Evolutionary conservation across 2,888 invertebrate species (phyloP).

Genomic region (Schrankia costaestrigalis): DNA sequence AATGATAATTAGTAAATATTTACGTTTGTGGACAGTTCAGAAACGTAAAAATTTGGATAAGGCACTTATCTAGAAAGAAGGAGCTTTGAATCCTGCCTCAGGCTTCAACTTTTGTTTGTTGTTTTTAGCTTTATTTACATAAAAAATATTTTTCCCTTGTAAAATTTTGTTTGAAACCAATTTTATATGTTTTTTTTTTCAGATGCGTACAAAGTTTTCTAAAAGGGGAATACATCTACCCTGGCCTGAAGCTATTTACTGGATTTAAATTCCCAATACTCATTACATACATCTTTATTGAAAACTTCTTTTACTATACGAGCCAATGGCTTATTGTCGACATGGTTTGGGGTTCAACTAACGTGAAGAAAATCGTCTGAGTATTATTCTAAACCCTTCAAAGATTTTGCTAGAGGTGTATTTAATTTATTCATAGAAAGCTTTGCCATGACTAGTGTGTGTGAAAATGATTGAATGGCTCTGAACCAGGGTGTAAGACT

Average conservation of each 20-base stretch:
- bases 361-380: slow-evolving; percentile 26
- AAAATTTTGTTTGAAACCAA: too few relatives aligned
- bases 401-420: slow-evolving; percentile 8
- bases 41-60: too few relatives aligned
- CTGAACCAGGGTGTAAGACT: too few relatives aligned
- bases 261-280: slow-evolving; percentile 39
- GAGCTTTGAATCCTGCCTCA: too few relatives aligned
- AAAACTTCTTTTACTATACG: slow-evolving; percentile 56
- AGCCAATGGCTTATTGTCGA: slow-evolving; percentile 59
- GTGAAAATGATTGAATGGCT: too few relatives aligned
- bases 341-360: slow-evolving; percentile 48
- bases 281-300: slow-evolving; percentile 41
- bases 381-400: neutral
- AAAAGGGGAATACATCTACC: slow-evolving; percentile 56
- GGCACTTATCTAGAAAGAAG: too few relatives aligned
- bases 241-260: slow-evolving; percentile 45
- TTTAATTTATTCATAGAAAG: slow-evolving; percentile 16
- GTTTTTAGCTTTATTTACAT: too few relatives aligned
- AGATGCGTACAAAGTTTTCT: slow-evolving; percentile 48
- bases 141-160: too few relatives aligned
- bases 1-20: too few relatives aligned
- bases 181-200: slow-evolving; percentile 20
- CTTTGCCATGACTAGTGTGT: too few relatives aligned
- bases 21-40: too few relatives aligned
- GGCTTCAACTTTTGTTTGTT: too few relatives aligned